Base-by-base conservation (phyloP, 1,140 invertebrate genomes). In the Magallana gigas region DNA sequence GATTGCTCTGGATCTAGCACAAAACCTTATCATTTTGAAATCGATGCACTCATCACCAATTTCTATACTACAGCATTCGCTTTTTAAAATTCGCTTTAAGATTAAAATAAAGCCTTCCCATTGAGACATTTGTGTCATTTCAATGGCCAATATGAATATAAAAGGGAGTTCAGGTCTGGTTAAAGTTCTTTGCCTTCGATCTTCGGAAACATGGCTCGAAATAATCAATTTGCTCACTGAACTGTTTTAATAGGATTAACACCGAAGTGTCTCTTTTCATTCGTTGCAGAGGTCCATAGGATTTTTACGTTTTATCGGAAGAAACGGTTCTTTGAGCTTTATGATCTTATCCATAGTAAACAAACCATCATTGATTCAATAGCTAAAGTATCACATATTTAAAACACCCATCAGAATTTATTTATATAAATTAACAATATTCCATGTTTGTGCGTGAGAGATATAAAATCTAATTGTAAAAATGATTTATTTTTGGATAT, bases 171-270 rank as follows among this genome's bases (percentile, higher is more conserved):
- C 23, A 76, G 23, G 8, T 29, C 23, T 29, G 68, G 11, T 76
- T 76, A 36, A 76, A 8, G 68, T 29, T 76, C 23, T 29, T 23
- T 76, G 68, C 8, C 68, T 11, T 29, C 23, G 68, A 76, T 23
- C 68, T 29, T 8, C 23, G 9, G 23, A 9, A 29, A 29, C 23
- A 76, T 7, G 8, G 23, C 29, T 76, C 23, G 68, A 76, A 23
- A 9, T 23, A 36, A 76, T 76, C 68, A 29, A 76, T 76, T 76
- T 12, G 60, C 60, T 62, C 60, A 62, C 14, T 76, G 68, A 29
- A 76, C 23, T 76, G 23, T 29, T 76, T 12, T 29, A 76, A 76
- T 76, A 76, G 68, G 68, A 76, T 76, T 36, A 76, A 76, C 2
- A 29, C 68, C 6, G 7, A 48, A 48, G 36, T 48, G 36, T 48